Evolutionary conservation across 2,797 vertebrate genomes (phyloP).

Genomic region (Buceros bicornis): DNA sequence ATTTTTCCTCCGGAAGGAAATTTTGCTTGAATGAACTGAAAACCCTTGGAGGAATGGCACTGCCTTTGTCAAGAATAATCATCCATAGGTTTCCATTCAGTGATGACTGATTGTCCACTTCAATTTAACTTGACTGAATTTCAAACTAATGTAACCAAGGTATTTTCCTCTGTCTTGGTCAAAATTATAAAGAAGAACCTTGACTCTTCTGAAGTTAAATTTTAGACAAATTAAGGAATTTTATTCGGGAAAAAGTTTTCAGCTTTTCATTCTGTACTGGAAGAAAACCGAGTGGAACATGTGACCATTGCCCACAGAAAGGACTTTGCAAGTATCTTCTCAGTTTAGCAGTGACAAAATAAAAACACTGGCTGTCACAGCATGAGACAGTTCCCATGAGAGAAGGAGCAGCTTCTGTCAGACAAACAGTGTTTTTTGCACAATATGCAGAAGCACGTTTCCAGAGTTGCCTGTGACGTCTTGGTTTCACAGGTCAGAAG

Average conservation of each 20-base stretch:
- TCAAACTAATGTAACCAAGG: not conserved
- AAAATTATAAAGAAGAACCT: not conserved
- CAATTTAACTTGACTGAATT: not conserved
- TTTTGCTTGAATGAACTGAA: not conserved
- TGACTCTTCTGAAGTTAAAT: not conserved
- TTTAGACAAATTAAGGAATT: not conserved
- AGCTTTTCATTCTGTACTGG: not conserved
- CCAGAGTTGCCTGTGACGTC: not conserved
- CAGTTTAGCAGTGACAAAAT: not conserved
- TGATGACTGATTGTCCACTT: rapidly evolving
- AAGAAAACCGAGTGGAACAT: not conserved
- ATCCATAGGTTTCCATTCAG: not conserved
- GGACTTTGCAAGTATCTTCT: not conserved
- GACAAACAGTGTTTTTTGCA: not conserved
- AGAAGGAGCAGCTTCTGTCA: not conserved
- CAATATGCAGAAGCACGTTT: not conserved
- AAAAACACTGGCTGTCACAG: not conserved
- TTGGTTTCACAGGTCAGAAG: not conserved
- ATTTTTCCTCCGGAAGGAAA: not conserved
- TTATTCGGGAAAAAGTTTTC: not conserved
- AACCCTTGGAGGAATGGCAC: not conserved
- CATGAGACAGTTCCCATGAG: not conserved
- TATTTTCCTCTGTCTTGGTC: not conserved
- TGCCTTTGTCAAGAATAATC: not conserved
- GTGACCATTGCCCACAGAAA: not conserved